These are phyloP conservation scores for Drosophila lacertosa DNA, from an alignment of 1,140 invertebrate genomes.

Conservation along the genomic window DNA sequence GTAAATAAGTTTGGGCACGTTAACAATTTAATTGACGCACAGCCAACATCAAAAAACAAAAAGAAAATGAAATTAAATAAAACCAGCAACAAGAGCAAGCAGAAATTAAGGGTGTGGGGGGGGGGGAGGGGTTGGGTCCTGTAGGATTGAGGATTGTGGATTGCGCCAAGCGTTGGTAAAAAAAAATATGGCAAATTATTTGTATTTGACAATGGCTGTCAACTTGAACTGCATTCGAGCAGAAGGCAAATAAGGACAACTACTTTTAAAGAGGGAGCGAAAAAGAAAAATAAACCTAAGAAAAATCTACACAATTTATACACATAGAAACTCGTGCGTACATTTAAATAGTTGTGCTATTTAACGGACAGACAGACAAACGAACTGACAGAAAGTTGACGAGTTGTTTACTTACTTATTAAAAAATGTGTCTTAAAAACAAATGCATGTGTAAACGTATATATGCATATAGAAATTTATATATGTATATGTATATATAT, in stretches of 20 bases:
- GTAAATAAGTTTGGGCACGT: slow-evolving; percentile 67
- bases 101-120: neutral
- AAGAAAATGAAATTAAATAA: slow-evolving; percentile 6
- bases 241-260: slow-evolving; percentile 17
- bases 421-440: slow-evolving; percentile 75
- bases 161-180: neutral
- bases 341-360: slow-evolving; percentile 35
- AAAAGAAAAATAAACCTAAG: slow-evolving; percentile 7
- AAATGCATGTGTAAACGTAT: slow-evolving; percentile 15
- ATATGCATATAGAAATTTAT: too few relatives aligned
- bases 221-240: slow-evolving; percentile 29
- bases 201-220: slow-evolving; percentile 36
- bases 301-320: slow-evolving; percentile 13
- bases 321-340: slow-evolving; percentile 4
- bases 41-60: slow-evolving; percentile 14
- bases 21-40: slow-evolving; percentile 68
- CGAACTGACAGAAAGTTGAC: slow-evolving; percentile 38
- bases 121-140: neutral
- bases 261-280: slow-evolving; percentile 1
- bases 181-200: slow-evolving; percentile 17
- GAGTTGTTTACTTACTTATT: slow-evolving; percentile 73
- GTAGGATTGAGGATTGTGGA: too few relatives aligned
- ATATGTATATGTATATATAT: slow-evolving; percentile 28
- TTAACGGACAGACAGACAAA: slow-evolving; percentile 19
- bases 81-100: neutral